Percentiles rank a stretch among this genome's conserved stretches.
These are phyloP conservation scores for Porites cylindrica DNA, from an alignment of 92 coral and sea anemone genomes.

Conservation along the genomic window DNA sequence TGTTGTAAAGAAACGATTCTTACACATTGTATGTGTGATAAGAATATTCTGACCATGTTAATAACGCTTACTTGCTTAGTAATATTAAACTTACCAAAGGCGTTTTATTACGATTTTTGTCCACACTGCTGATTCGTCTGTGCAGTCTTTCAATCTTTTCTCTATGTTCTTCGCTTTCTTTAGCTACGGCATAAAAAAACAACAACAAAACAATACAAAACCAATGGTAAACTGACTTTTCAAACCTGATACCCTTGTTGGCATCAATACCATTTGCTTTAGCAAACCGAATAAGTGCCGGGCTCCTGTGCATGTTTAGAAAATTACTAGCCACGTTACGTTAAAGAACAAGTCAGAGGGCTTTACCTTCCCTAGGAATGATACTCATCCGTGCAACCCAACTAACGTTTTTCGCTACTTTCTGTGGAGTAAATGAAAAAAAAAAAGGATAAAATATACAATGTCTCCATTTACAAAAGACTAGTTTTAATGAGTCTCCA, in stretches of 20 bases:
- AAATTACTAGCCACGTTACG: too few relatives aligned
- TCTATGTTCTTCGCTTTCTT: slow-evolving; percentile 20
- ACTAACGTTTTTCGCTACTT: slow-evolving; percentile 36
- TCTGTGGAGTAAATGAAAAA: slow-evolving; percentile 25
- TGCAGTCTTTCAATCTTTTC: slow-evolving; percentile 23
- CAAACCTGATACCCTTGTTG: too few relatives aligned
- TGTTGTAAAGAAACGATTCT: too few relatives aligned
- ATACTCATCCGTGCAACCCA: slow-evolving; percentile 17
- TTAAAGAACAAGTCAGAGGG: background rate
- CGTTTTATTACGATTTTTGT: slow-evolving; percentile 17
- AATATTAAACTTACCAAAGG: slow-evolving; percentile 7
- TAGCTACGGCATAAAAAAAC: background rate
- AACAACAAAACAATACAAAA: background rate
- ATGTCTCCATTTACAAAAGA: too few relatives aligned
- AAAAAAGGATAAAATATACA: background rate
- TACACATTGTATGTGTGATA: too few relatives aligned
- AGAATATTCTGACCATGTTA: too few relatives aligned
- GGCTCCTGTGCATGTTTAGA: too few relatives aligned
- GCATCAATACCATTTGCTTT: too few relatives aligned
- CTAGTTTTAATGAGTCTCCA: too few relatives aligned
- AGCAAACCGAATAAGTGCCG: too few relatives aligned
- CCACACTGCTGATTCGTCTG: slow-evolving; percentile 10
- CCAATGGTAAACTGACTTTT: too few relatives aligned
- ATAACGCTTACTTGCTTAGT: too few relatives aligned
- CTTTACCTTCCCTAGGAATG: slow-evolving; percentile 25